Conservation (phyloP, 2,797 vertebrate genomes). For the Gymnoscopelus braueri region DNA sequence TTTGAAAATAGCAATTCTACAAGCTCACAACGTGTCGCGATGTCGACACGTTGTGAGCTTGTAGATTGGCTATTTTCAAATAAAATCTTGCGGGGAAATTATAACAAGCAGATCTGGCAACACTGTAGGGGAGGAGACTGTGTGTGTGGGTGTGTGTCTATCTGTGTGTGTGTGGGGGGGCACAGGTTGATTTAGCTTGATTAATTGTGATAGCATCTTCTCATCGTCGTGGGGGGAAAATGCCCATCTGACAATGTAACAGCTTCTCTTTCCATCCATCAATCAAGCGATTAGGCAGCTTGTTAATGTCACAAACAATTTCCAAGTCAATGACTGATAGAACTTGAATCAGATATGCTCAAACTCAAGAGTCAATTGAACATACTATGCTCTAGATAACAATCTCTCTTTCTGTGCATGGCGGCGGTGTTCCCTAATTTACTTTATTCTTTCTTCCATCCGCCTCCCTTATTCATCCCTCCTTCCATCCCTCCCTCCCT, state of each 20-base stretch:
- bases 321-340: constrained; percentile 58
- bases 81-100: too few species aligned
- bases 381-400: constrained; percentile 36
- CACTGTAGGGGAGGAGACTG: constrained; percentile 16
- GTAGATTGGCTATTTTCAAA: too few species aligned
- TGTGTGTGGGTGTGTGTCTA: too few species aligned
- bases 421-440: not conserved
- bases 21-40: too few species aligned
- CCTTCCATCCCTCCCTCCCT: not conserved
- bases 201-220: constrained; percentile 61
- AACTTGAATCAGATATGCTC: constrained; percentile 60
- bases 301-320: constrained; percentile 77
- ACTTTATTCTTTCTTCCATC: not conserved
- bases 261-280: constrained; percentile 66
- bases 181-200: constrained; percentile 51
- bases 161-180: not conserved
- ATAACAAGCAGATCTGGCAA: too few species aligned
- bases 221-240: constrained; percentile 55
- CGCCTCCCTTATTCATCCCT: not conserved
- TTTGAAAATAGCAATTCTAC: too few species aligned
- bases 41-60: too few species aligned
- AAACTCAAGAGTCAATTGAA: constrained; percentile 49
- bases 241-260: constrained; percentile 56
- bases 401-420: constrained; percentile 10
- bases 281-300: constrained; percentile 75